A percentile compares a stretch with the other conserved stretches of the same genome.
phyloP scores from a whole-genome alignment of 2,797 vertebrate species.

The Acanthurus tractus region DNA sequence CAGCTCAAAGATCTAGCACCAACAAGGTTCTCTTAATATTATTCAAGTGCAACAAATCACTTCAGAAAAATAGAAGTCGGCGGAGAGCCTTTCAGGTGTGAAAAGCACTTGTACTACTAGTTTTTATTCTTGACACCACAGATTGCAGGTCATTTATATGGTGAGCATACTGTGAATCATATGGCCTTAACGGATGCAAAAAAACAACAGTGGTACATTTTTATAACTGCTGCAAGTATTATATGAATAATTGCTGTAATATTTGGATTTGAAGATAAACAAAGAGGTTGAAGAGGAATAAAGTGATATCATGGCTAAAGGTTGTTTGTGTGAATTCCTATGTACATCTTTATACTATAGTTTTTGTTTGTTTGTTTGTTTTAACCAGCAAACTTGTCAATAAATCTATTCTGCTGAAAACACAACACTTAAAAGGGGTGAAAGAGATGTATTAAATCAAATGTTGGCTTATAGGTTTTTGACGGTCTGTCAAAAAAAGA shows the following conservation, averaged over 20 bases:
- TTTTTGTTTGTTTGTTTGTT: too few species aligned
- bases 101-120: too few species aligned
- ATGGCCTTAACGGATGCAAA: background rate
- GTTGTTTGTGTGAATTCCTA: too few species aligned
- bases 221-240: too few species aligned
- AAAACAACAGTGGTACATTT: background rate
- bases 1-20: background rate
- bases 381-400: background rate
- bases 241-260: background rate
- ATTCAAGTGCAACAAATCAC: background rate
- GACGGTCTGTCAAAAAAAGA: too few species aligned
- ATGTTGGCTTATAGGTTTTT: background rate
- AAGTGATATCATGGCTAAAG: background rate
- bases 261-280: slow-evolving; percentile 11
- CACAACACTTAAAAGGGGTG: background rate
- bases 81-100: too few species aligned
- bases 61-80: background rate
- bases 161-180: background rate
- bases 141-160: background rate
- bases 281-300: slow-evolving; percentile 4
- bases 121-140: too few species aligned
- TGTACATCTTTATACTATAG: too few species aligned
- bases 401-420: background rate
- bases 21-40: background rate
- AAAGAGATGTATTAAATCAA: background rate